Conservation (phyloP, 2,113 vertebrate species). For the Oxygymnocypris stewartii region DNA sequence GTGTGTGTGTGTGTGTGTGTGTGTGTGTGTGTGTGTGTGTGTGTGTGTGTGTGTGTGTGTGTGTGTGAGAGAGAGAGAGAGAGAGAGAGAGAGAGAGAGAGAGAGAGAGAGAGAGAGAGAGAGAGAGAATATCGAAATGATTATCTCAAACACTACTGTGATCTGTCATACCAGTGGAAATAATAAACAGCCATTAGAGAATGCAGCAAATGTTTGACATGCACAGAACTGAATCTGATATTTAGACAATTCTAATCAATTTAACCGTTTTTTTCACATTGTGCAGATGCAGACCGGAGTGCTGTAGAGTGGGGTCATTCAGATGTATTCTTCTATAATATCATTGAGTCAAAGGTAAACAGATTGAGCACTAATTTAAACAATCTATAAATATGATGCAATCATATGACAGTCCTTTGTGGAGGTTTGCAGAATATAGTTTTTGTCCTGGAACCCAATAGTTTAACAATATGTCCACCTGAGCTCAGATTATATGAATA, state of each 20-base stretch:
- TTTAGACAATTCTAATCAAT: neutral
- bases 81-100: constrained; percentile 19
- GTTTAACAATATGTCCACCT: neutral
- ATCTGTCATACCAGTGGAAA: constrained; percentile 29
- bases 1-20: neutral
- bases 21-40: no score
- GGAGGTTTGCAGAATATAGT: neutral
- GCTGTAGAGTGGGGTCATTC: neutral
- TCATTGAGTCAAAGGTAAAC: neutral
- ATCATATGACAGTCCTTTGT: neutral
- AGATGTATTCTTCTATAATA: neutral
- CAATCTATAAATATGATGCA: neutral
- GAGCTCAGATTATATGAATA: neutral
- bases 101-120: constrained; percentile 34
- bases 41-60: no score
- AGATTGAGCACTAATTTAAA: neutral
- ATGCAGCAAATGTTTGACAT: neutral
- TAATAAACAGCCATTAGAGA: neutral
- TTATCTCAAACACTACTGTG: constrained; percentile 40
- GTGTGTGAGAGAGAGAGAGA: no score
- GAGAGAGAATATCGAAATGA: constrained; percentile 44
- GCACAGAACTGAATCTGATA: constrained; percentile 7
- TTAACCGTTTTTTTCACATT: neutral
- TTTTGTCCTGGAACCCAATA: neutral
- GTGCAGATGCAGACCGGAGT: neutral